Percentiles rank a stretch among this genome's conserved stretches.
These are phyloP conservation scores for Orthosia gothica DNA, from an alignment of 2,888 invertebrate genomes.

Conservation along the genomic window DNA sequence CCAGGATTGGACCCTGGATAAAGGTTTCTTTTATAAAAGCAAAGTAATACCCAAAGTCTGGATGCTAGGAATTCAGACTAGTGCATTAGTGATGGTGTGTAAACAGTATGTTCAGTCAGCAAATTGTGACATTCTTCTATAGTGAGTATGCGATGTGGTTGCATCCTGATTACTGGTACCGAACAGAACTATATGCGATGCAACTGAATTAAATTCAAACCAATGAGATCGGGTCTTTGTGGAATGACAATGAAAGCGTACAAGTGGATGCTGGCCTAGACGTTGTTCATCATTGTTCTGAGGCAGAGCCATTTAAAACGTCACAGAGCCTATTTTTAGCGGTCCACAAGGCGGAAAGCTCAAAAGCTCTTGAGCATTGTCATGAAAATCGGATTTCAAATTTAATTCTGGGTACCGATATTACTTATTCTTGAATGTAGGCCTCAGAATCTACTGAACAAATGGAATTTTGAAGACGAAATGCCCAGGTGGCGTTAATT, in stretches of 20 bases:
- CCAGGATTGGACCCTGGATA: not conserved
- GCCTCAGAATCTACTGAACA: slow-evolving; percentile 25
- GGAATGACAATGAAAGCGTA: slow-evolving; percentile 19
- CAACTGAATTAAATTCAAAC: not conserved
- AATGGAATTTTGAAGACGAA: slow-evolving; percentile 43
- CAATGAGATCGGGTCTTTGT: slow-evolving; percentile 15
- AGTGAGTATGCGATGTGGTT: not conserved
- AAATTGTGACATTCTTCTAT: not conserved
- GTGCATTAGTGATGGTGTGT: not conserved
- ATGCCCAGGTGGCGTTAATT: slow-evolving; percentile 51
- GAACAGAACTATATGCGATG: not conserved
- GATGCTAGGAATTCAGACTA: slow-evolving; percentile 11
- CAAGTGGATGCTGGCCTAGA: slow-evolving; percentile 9
- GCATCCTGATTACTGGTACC: not conserved
- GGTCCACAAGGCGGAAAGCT: slow-evolving; percentile 21
- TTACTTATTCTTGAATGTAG: slow-evolving; percentile 35
- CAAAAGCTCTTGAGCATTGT: slow-evolving; percentile 31
- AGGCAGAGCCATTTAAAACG: slow-evolving; percentile 17
- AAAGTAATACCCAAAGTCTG: not conserved
- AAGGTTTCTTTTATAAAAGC: not conserved
- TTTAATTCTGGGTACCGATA: slow-evolving; percentile 26
- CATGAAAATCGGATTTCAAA: slow-evolving; percentile 24
- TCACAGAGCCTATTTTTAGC: slow-evolving; percentile 37
- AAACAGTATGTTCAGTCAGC: not conserved
- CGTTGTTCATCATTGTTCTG: slow-evolving; percentile 25